Percentiles rank a stretch among this genome's conserved stretches.
These are phyloP conservation scores for Pseudococcus longispinus DNA, from an alignment of 2,888 invertebrate genomes.

Conservation along the genomic window DNA sequence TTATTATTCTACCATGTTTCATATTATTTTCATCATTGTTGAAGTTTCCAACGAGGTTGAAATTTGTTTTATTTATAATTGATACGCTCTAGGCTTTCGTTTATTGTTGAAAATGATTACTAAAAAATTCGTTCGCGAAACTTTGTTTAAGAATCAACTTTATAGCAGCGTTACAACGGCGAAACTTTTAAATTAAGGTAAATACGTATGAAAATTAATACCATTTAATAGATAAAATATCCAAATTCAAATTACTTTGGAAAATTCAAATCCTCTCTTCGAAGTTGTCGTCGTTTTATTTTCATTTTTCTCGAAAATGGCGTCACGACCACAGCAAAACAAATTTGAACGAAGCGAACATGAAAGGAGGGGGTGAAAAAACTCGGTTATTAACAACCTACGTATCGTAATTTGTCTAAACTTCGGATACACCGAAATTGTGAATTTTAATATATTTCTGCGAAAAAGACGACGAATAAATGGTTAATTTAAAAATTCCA, in stretches of 20 bases:
- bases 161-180: not conserved
- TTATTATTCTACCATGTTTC: not conserved
- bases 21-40: constrained; percentile 2
- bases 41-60: not conserved
- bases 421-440: not conserved
- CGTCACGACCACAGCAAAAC: not conserved
- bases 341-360: not conserved
- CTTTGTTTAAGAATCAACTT: not conserved
- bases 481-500: constrained; percentile 25
- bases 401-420: not conserved
- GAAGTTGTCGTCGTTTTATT: not conserved
- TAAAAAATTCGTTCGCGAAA: not conserved
- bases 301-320: not conserved
- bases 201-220: not conserved
- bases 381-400: no score
- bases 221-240: not conserved
- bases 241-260: not conserved
- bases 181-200: not conserved
- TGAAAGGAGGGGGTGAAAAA: not conserved
- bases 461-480: not conserved
- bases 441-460: not conserved
- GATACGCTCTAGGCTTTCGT: not conserved
- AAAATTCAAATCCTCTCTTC: not conserved
- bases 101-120: not conserved
- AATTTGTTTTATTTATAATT: constrained; percentile 27